Percentiles rank a stretch among this genome's conserved stretches.
phyloP scores from a whole-genome alignment of 2,113 vertebrate species.

The Poecile atricapillus region DNA sequence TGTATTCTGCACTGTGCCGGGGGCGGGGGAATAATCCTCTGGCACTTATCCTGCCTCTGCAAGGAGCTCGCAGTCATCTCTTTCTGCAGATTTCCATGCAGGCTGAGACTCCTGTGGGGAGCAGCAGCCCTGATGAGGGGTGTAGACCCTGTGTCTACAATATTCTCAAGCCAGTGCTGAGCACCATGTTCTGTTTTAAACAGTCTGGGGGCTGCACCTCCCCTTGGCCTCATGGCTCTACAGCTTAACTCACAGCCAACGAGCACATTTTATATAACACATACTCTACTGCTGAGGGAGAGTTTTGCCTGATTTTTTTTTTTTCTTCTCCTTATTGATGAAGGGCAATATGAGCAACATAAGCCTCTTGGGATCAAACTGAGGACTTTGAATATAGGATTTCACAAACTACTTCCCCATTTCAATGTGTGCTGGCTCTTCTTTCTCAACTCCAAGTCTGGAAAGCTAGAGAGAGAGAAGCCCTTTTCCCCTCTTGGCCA shows the following conservation, averaged over 20 bases:
- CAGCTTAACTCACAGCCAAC: background rate
- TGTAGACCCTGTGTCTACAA: background rate
- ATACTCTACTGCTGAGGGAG: background rate
- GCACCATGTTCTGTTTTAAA: background rate
- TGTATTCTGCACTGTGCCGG: background rate
- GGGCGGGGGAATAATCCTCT: background rate
- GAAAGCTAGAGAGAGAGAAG: background rate
- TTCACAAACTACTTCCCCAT: background rate
- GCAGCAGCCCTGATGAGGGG: background rate
- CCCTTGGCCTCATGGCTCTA: background rate
- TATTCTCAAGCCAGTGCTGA: background rate
- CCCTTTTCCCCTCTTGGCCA: conserved; percentile 36
- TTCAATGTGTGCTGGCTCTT: background rate
- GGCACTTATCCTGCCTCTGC: background rate
- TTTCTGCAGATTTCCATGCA: background rate
- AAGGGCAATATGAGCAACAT: background rate
- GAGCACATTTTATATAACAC: background rate
- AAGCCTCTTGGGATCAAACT: background rate
- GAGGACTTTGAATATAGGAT: background rate
- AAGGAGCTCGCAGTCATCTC: background rate
- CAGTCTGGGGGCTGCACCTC: background rate
- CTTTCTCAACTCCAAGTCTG: background rate
- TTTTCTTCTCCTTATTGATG: background rate
- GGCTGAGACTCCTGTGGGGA: background rate
- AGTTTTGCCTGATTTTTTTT: background rate